Evolutionary conservation across 2,113 vertebrate genomes (phyloP).

Genomic region (Neotragus moschatus): DNA sequence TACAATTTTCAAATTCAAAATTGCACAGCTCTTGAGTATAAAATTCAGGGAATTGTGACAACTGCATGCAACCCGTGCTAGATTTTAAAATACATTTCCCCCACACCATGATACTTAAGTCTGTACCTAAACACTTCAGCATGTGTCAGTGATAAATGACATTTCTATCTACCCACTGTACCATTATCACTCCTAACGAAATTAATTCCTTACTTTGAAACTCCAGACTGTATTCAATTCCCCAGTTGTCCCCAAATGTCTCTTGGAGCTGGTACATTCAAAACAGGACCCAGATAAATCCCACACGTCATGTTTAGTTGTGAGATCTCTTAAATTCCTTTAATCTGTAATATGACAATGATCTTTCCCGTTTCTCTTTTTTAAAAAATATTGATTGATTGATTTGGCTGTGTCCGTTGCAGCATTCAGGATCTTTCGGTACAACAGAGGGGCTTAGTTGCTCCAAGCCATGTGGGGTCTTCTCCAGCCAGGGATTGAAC

Average conservation of each 20-base stretch:
- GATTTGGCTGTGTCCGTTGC: not conserved
- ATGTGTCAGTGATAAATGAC: not conserved
- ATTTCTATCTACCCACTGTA: not conserved
- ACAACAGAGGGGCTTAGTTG: not conserved
- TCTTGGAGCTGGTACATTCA: not conserved
- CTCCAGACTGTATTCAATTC: not conserved
- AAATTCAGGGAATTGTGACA: not conserved
- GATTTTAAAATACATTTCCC: not conserved
- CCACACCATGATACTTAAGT: fast-evolving
- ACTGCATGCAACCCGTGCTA: not conserved
- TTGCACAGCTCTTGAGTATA: not conserved
- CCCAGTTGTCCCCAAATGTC: not conserved
- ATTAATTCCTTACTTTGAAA: not conserved
- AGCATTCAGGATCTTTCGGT: not conserved
- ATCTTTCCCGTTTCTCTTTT: not conserved
- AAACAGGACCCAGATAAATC: not conserved
- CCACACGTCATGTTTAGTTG: not conserved
- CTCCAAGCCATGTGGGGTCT: not conserved
- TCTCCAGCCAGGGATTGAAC: not conserved
- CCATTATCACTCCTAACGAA: not conserved
- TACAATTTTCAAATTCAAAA: not conserved
- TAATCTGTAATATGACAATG: not conserved
- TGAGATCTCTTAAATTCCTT: not conserved
- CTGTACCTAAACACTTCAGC: not conserved
- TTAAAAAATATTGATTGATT: not conserved